Percentiles rank a stretch among this genome's conserved stretches.
These are phyloP conservation scores for Furcula furcula DNA, from an alignment of 2,888 invertebrate genomes.

Conservation along the genomic window DNA sequence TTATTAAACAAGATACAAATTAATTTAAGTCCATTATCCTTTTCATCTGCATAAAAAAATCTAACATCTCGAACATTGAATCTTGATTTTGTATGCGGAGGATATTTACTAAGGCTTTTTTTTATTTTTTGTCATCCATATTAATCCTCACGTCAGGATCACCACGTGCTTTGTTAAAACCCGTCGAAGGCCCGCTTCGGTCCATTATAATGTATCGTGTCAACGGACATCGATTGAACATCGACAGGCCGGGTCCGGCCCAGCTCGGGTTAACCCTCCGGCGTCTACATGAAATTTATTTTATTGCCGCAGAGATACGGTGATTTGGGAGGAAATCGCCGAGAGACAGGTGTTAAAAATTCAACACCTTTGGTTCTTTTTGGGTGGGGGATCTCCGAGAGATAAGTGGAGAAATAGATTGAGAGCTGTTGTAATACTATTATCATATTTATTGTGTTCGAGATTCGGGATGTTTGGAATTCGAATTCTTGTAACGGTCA, in stretches of 20 bases:
- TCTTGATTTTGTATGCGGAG: slow-evolving; percentile 66
- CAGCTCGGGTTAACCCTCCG: slow-evolving; percentile 69
- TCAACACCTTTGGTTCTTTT: slow-evolving; percentile 74
- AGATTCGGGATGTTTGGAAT: slow-evolving; percentile 52
- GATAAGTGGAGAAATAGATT: slow-evolving; percentile 76
- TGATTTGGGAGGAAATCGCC: slow-evolving; percentile 76
- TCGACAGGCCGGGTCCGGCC: slow-evolving; percentile 63
- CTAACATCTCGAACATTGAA: slow-evolving; percentile 44
- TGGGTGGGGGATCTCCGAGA: slow-evolving; percentile 53
- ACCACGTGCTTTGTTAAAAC: slow-evolving; percentile 79
- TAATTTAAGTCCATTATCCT: slow-evolving; percentile 59
- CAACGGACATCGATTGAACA: slow-evolving; percentile 80
- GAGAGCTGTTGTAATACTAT: slow-evolving; percentile 64
- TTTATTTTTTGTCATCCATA: slow-evolving; percentile 72
- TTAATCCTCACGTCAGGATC: slow-evolving; percentile 79
- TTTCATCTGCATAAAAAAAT: slow-evolving; percentile 60
- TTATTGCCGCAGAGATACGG: slow-evolving; percentile 79
- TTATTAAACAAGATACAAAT: slow-evolving; percentile 51
- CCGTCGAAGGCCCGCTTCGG: slow-evolving; percentile 68
- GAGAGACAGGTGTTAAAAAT: slow-evolving; percentile 80
- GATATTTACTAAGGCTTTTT: slow-evolving; percentile 53
- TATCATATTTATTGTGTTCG: slow-evolving; percentile 67
- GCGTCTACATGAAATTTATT: slow-evolving; percentile 79
- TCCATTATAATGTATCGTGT: slow-evolving; percentile 80
- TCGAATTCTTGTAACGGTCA: slow-evolving; percentile 52